Conservation (phyloP, 2,113 vertebrate genomes). For the Tragulus kanchil region DNA sequence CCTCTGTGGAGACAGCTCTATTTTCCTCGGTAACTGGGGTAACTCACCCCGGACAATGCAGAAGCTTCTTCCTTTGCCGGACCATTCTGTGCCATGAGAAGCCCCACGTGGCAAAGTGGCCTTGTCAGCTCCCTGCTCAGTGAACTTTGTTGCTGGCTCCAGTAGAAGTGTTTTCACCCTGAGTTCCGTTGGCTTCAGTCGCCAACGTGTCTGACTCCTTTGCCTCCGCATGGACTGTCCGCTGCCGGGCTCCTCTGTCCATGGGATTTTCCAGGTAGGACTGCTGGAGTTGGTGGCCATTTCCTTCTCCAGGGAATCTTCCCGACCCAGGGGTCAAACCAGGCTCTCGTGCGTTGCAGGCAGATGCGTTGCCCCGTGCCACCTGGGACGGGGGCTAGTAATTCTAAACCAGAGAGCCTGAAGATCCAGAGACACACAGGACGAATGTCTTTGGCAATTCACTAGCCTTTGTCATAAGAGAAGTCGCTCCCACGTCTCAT, state of each 20-base stretch:
- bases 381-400: too few relatives aligned
- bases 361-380: not conserved
- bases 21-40: not conserved
- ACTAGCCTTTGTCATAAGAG: accelerated
- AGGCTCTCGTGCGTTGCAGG: not conserved
- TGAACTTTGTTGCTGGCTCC: too few relatives aligned
- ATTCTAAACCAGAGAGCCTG: not conserved
- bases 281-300: not conserved
- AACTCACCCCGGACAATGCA: not conserved
- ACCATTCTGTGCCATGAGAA: accelerated
- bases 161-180: not conserved
- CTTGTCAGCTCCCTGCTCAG: not conserved
- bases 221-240: not conserved
- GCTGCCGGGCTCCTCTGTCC: not conserved
- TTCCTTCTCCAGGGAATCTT: not conserved
- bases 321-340: not conserved
- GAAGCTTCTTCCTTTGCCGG: not conserved
- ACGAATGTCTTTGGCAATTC: accelerated
- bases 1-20: accelerated
- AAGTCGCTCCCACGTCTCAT: accelerated
- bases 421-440: not conserved
- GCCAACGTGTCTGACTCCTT: not conserved
- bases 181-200: not conserved
- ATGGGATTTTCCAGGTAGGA: not conserved
- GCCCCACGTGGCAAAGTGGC: not conserved